Conservation (phyloP, 2,888 invertebrate genomes). For the Plebejus anna region DNA sequence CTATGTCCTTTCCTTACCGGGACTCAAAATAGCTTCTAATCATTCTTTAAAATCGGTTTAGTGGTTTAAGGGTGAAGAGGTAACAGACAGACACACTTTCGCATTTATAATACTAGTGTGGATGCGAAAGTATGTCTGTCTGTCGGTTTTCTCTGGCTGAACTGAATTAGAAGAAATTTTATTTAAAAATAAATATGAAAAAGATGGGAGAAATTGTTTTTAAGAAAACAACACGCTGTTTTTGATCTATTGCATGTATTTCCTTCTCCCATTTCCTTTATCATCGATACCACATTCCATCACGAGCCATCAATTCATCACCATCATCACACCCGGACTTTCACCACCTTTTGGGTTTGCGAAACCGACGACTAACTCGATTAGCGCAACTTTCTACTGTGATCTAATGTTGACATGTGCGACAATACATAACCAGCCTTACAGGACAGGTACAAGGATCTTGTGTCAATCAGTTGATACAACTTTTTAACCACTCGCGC, state of each 20-base stretch:
- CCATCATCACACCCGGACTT: slow-evolving; percentile 44
- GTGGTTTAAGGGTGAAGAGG: too few species aligned
- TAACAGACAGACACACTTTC: too few species aligned
- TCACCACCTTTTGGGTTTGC: slow-evolving; percentile 63
- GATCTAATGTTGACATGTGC: slow-evolving; percentile 16
- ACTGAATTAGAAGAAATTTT: too few species aligned
- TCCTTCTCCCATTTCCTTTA: not conserved
- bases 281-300: slow-evolving; percentile 2
- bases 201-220: too few species aligned
- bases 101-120: too few species aligned
- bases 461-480: not conserved
- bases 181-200: too few species aligned
- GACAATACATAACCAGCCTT: not conserved
- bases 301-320: slow-evolving; percentile 21
- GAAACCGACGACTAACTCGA: slow-evolving; percentile 50
- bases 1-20: too few species aligned
- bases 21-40: too few species aligned
- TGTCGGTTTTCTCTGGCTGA: too few species aligned
- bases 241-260: not conserved
- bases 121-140: too few species aligned
- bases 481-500: not conserved
- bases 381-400: slow-evolving; percentile 21
- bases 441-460: not conserved
- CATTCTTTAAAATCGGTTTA: too few species aligned
- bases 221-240: too few species aligned